phyloP scores from a whole-genome alignment of 2,888 invertebrate species.

The Epiblema foenella region DNA sequence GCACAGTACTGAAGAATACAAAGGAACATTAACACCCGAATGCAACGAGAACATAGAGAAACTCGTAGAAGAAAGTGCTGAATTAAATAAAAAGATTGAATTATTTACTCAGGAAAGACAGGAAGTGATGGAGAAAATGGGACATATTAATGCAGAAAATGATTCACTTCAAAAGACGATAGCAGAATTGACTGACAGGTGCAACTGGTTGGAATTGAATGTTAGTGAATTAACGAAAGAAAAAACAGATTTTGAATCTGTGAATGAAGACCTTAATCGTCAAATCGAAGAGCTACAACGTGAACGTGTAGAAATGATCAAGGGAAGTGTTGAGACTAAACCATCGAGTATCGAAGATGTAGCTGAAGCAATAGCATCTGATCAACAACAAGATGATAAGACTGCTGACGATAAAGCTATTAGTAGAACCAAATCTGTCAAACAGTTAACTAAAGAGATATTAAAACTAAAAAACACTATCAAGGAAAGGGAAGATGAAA shows the following conservation, averaged over 20 bases:
- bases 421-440: conserved; percentile 73
- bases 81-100: conserved; percentile 88
- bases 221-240: conserved; percentile 77
- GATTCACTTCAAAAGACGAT: conserved; percentile 80
- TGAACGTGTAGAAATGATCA: conserved; percentile 74
- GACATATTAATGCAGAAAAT: conserved; percentile 86
- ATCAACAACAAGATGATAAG: conserved; percentile 73
- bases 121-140: conserved; percentile 89
- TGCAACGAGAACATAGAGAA: conserved; percentile 83
- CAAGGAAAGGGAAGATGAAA: conserved; percentile 82
- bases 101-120: conserved; percentile 88
- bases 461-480: conserved; percentile 79
- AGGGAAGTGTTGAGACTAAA: conserved; percentile 74
- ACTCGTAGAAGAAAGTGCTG: conserved; percentile 86
- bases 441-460: conserved; percentile 82
- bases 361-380: conserved; percentile 60
- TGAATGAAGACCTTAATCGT: conserved; percentile 68
- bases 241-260: conserved; percentile 66
- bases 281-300: conserved; percentile 78
- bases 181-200: conserved; percentile 80
- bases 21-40: conserved; percentile 59
- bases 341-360: conserved; percentile 64
- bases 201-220: conserved; percentile 74
- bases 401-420: conserved; percentile 66
- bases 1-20: conserved; percentile 52